These are phyloP conservation scores for Camelus dromedarius DNA, from an alignment of 2,113 vertebrate genomes.

Conservation along the genomic window DNA sequence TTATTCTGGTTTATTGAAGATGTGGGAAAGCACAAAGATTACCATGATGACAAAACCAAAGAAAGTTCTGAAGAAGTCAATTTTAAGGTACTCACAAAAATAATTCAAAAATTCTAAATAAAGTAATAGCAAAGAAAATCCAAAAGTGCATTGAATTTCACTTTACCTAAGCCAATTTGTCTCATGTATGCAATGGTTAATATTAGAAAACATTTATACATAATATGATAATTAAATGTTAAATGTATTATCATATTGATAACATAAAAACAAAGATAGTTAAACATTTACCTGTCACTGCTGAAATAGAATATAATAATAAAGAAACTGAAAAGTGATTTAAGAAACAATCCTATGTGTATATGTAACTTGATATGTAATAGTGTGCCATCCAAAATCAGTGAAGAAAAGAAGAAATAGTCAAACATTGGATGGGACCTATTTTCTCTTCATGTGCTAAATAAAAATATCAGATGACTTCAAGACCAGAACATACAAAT, in stretches of 20 bases:
- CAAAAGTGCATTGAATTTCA: neutral
- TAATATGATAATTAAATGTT: neutral
- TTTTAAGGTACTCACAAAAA: neutral
- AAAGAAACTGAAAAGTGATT: neutral
- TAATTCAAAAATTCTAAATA: neutral
- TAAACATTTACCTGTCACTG: neutral
- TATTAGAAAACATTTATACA: neutral
- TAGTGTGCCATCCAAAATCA: neutral
- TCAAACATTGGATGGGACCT: neutral
- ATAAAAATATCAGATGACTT: neutral
- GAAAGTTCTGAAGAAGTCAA: neutral
- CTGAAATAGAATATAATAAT: neutral
- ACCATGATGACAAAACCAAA: neutral
- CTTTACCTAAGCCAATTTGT: neutral
- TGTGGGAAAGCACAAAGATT: neutral
- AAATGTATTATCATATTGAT: neutral
- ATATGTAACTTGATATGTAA: neutral
- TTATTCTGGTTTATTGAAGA: neutral
- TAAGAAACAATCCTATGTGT: neutral
- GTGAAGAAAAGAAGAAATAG: neutral
- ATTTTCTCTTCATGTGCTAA: neutral
- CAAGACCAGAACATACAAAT: neutral
- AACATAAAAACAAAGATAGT: neutral
- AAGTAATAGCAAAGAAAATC: neutral
- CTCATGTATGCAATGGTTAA: neutral